Base-by-base conservation (phyloP, 1,140 invertebrate genomes). In the Chironomus tepperi region DNA sequence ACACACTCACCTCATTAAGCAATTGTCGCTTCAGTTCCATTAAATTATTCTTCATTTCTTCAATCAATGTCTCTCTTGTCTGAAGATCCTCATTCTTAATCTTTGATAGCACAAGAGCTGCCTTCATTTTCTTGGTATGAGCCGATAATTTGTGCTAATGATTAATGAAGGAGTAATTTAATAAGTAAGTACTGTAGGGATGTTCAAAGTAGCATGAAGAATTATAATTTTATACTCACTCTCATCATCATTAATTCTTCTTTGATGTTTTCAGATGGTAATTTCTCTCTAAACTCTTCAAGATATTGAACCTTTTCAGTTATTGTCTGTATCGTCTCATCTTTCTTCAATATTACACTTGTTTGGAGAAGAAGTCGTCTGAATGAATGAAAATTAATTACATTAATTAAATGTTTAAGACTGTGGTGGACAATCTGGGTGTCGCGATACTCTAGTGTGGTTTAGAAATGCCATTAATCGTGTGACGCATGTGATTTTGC, bases 231-330 rank as follows among this genome's bases (percentile, higher is more conserved):
- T n/a, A 73, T 7, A 70, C 34, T 43, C 3, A 78, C 78, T 65
- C 81, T 79, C n/a, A 81, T 77, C 15, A 77, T 78, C 19, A 81
- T 81, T 0, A 82, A 75, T 75, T 81, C 78, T 12, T 79, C 81
- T 18, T 79, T 77, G 16, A 82, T 78, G 74, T 80, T 81, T 74
- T 82, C 77, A 18, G 80, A 82, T 34, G 81, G 81, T 7, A 82
- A 74, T 74, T 81, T 81, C 0, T 79, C 75, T 80, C 81, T 82
- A 21, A 81, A 81, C 64, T 82, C 80, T 73, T 80, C 0, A 81
- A 76, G 9, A 79, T 79, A 43, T 82, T 80, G 0, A 80, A 78
- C 65, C 82, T 80, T 43, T 77, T 77, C 0, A 82, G 75, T 7
- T 80, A 80, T 5, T 79, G 76, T 65, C 80, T 80, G 47, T 79